Evolutionary conservation across 2,888 invertebrate species (phyloP).

Genomic region (Biston betularia): DNA sequence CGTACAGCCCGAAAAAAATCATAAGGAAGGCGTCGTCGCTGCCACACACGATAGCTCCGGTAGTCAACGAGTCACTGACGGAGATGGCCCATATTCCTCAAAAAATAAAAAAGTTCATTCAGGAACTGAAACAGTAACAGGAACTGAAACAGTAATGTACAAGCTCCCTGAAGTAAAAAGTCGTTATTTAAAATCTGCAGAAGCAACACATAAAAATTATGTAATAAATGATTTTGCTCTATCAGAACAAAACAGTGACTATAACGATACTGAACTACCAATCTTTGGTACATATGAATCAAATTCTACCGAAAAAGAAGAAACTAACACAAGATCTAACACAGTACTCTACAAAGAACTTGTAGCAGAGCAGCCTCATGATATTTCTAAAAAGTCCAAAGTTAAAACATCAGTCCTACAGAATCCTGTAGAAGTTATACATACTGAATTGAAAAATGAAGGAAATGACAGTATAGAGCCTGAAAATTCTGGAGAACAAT

Average conservation of each 20-base stretch:
- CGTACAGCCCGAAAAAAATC: constrained; percentile 65
- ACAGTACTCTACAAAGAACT: background rate
- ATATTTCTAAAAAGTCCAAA: background rate
- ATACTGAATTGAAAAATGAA: background rate
- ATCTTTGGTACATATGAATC: background rate
- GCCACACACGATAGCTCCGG: constrained; percentile 69
- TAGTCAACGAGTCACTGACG: constrained; percentile 74
- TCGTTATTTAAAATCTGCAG: background rate
- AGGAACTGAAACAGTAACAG: constrained; percentile 73
- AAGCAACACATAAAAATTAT: background rate
- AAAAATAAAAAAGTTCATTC: constrained; percentile 74
- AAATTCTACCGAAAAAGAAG: background rate
- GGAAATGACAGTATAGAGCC: background rate
- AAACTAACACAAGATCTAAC: background rate
- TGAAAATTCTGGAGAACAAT: background rate
- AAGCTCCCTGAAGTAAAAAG: background rate
- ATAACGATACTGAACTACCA: background rate
- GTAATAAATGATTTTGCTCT: background rate
- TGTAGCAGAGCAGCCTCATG: background rate
- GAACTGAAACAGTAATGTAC: constrained; percentile 68
- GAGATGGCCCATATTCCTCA: constrained; percentile 74
- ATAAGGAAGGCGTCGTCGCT: constrained; percentile 68
- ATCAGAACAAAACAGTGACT: background rate
- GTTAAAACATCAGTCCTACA: background rate
- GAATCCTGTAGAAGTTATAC: background rate